Base-by-base conservation (phyloP, 2,888 invertebrate genomes). In the Amiota mariae region DNA sequence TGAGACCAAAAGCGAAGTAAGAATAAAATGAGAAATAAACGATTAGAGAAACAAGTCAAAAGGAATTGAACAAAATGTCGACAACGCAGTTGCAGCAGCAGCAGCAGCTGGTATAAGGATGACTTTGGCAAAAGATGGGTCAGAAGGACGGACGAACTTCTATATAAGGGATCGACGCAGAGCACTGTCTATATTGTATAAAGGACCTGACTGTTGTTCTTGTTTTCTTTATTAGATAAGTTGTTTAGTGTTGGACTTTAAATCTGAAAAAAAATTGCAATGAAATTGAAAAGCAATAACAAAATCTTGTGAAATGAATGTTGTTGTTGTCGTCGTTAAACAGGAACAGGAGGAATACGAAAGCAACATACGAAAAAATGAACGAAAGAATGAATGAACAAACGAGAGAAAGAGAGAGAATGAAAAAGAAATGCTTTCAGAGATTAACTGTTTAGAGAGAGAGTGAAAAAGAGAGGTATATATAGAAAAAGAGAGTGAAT, bases 341-440 rank as follows among this genome's bases (percentile, higher is more conserved):
- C 63, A 68, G 51, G 67, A 68, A 68, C 51, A 68, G 67, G 67
- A 63, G 63, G 54, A 66, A n/a, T 20, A 47, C 57, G 57, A 64
- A 56, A 70, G 61, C 47, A 48, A 48, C 56, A 61, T 59, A 72
- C 73, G 57, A 70, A 61, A 68, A 61, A 72, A 72, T 51, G 71
- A 51, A 70, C 18, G 72, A 51, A 49, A 13, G 54, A 54, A 15
- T 1, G 57, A 73, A 57, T 36, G 71, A 70, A 54, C 11, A 68
- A 56, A 74, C 2, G 64, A 72, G 67, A 75, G 47, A 70, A 74
- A 79, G 77, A 75, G 80, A 51, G 54, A 74, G 66, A 49, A 56
- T 49, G 9, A 18, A 12, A 61, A 68, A 56, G 61, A 12, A 12
- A 18, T 20, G 18, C 18, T 11, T 15, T 15, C 6, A 15, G 36